Base-by-base conservation (phyloP, 2,888 invertebrate genomes). In the Brenthis daphne region DNA sequence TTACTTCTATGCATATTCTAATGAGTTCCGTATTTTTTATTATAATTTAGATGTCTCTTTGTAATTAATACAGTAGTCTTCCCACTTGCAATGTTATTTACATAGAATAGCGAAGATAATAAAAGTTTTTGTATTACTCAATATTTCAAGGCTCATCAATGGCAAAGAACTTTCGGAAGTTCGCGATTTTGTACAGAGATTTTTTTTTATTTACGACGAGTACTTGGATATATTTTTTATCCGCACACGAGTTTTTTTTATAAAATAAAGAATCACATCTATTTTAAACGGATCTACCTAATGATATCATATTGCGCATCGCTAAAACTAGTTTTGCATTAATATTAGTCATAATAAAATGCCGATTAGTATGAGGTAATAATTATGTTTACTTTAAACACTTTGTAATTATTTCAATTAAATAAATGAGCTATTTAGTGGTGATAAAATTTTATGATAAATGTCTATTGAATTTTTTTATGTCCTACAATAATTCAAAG, bases 301-400 rank as follows among this genome's bases (percentile, higher is more conserved):
- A 71, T 79, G 79, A 79, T 78, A 75, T 79, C 79, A 79, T 73
- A 57, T 65, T 67, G 48, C 68, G 65, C 65, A 66, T 66, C 58
- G 50, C 54, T 56, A 51, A 58, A 48, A 68, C 53, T 60, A 55
- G 54, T 43, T 66, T 33, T 57, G 56, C 58, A 56, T 64, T 24
- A 55, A 47, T 58, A 65, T 69, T 63, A 72, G 57, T 66, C 69
- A 67, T 57, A 61, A 29, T 54, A 54, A n/a, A 51, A 54, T 43
- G 20, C 20, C 43, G 29, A 54, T 53, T 54, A 53, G 20, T 20
- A 37, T 63, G 63, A 63, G 51, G 53, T 63, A 63, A 63, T 63
- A 63, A 53, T 53, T n/a, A n/a, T 16, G 6, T 16, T 16, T 16
- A 16, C 20, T 37, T 63, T 54, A 37, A 63, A 43, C 33, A 43